Evolutionary conservation across 2,113 vertebrate species (phyloP).

Genomic region (Siniperca chuatsi): DNA sequence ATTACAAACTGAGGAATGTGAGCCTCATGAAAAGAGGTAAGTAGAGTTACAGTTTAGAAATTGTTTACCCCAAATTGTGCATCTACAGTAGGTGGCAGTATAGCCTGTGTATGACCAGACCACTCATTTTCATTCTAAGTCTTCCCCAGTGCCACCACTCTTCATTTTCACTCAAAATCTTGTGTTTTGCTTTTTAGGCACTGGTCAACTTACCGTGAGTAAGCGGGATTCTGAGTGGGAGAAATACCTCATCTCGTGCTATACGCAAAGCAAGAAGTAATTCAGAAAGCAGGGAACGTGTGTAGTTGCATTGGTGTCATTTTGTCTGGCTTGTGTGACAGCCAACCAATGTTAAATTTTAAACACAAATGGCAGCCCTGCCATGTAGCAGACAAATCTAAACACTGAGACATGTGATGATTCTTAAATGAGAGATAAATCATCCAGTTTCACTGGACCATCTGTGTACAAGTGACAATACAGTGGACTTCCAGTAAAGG

Average conservation of each 20-base stretch:
- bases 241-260: conserved; percentile 77
- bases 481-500: not conserved
- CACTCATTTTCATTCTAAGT: not conserved
- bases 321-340: not conserved
- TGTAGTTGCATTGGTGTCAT: not conserved
- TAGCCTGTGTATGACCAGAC: not conserved
- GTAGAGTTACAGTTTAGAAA: conserved; percentile 28
- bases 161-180: not conserved
- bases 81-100: conserved; percentile 34
- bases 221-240: conserved; percentile 71
- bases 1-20: conserved; percentile 54
- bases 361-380: not conserved
- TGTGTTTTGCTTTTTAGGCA: conserved; percentile 48
- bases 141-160: not conserved
- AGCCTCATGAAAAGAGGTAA: conserved; percentile 62
- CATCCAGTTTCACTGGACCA: not conserved
- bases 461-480: not conserved
- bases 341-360: not conserved
- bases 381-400: not conserved
- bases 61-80: not conserved
- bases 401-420: not conserved
- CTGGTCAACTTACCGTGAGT: conserved; percentile 25
- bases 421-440: not conserved
- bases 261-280: conserved; percentile 61
- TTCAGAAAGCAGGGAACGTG: not conserved